Percentiles rank a stretch among this genome's conserved stretches.
These are phyloP conservation scores for Drosophila malerkotliana DNA, from an alignment of 1,140 invertebrate genomes.

Conservation along the genomic window DNA sequence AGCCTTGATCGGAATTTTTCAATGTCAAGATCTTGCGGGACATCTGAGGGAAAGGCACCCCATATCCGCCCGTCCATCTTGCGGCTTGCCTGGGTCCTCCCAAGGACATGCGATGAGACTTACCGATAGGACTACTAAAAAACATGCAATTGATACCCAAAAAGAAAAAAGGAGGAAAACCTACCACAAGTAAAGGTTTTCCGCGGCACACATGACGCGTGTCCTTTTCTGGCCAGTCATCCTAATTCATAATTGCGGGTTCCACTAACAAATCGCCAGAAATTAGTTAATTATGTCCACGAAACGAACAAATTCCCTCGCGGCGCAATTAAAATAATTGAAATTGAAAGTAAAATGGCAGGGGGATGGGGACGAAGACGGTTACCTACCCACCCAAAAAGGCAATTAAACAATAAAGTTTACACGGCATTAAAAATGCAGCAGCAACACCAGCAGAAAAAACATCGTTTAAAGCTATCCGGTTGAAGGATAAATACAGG, in stretches of 20 bases:
- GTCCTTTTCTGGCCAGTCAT: constrained; percentile 54
- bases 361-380: constrained; percentile 19
- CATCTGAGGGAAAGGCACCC: constrained; percentile 58
- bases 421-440: constrained; percentile 70
- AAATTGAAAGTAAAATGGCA: constrained; percentile 60
- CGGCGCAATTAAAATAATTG: constrained; percentile 78
- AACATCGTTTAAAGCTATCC: constrained; percentile 48
- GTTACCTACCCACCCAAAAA: constrained; percentile 26
- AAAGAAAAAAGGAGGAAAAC: constrained; percentile 23
- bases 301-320: constrained; percentile 38
- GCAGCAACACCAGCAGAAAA: constrained; percentile 31
- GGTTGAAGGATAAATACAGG: constrained; percentile 8
- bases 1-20: constrained; percentile 24
- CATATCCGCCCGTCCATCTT: constrained; percentile 61
- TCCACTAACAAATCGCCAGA: constrained; percentile 70
- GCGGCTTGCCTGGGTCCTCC: constrained; percentile 42
- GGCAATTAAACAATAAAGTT: constrained; percentile 80
- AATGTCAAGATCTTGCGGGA: constrained; percentile 55
- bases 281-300: constrained; percentile 76
- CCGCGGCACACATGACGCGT: constrained; percentile 62
- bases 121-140: constrained; percentile 30
- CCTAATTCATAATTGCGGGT: constrained; percentile 66
- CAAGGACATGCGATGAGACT: constrained; percentile 61
- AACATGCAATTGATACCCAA: constrained; percentile 38
- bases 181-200: constrained; percentile 35